Evolutionary conservation across 2,797 vertebrate genomes (phyloP), one percentile per base, ranked within the genome.

Genomic region (Pangasius djambal): DNA sequence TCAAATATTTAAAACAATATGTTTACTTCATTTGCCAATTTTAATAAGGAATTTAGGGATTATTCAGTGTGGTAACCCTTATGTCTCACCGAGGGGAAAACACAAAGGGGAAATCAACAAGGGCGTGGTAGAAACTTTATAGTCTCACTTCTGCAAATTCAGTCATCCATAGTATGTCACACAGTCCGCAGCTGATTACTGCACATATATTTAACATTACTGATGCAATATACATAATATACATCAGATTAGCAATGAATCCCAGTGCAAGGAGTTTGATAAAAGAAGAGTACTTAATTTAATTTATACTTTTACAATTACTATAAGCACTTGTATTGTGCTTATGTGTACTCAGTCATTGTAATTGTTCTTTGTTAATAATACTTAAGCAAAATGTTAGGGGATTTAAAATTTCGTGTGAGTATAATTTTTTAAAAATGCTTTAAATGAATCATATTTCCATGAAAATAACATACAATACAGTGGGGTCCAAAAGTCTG

Each of bases 101-200:
- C 28, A 84, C 22, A 50, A 63, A 84, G 59, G 28, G 82, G 82
- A 65, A 83, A 48, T 18, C 37, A n/a, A 44, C 34, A 63, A 83
- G 55, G 61, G 82, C 4, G 82, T 48, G 59, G 1, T 13, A 44
- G 59, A 65, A 44, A n/a, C 44, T n/a, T 4, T n/a, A 16, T 9
- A 63, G 22, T 83, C 50, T 84, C 61, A 84, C 82, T 67, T 84
- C 61, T 84, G 82, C 82, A 67, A 67, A 31, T 31, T 44, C 9
- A 83, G 34, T 48, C 10, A 12, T 61, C 22, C 57, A 28, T 28
- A 6, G 44, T 15, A 44, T 28, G 37, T 16, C 37, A 83, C 22
- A 63, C 5, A 61, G 18, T 18, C 77, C 50, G 3, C 57, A 83
- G 22, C 37, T 48, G 59, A 37, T 20, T 52, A 22, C 31, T 9